Conservation (phyloP, 1,140 invertebrate genomes). For the Musca vetustissima region DNA sequence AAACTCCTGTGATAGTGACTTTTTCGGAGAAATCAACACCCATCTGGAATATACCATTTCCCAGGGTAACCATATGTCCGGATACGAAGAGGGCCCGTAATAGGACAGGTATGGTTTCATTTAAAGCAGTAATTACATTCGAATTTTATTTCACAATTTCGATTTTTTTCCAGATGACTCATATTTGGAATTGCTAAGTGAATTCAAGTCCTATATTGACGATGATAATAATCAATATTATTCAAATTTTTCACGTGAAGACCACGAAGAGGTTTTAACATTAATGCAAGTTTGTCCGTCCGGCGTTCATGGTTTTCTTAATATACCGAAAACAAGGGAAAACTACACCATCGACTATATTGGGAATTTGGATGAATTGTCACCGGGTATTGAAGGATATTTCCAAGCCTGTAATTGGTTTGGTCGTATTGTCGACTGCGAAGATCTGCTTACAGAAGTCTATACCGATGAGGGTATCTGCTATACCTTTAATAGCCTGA, state of each 20-base stretch:
- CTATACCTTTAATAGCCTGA: constrained; percentile 69
- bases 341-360: constrained; percentile 36
- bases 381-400: constrained; percentile 39
- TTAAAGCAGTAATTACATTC: no score
- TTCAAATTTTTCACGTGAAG: constrained; percentile 49
- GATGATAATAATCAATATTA: background rate
- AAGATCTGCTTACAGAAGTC: constrained; percentile 62
- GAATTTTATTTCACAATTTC: no score
- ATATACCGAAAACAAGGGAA: constrained; percentile 29
- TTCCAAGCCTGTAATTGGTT: constrained; percentile 56
- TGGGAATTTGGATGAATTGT: no score
- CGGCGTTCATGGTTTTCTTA: constrained; percentile 34
- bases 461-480: constrained; percentile 72
- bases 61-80: constrained; percentile 61
- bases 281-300: constrained; percentile 49
- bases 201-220: background rate
- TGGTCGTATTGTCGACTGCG: constrained; percentile 56
- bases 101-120: no score
- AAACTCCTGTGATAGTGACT: constrained; percentile 63
- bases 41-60: constrained; percentile 62
- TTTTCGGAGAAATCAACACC: constrained; percentile 61
- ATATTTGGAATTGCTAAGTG: constrained; percentile 15
- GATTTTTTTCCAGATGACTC: background rate
- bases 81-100: constrained; percentile 55
- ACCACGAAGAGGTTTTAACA: constrained; percentile 60